Percentiles rank a stretch among this genome's conserved stretches.
Evolutionary conservation across 2,113 vertebrate species (phyloP).

Genomic region (Syngnathus scovelli): DNA sequence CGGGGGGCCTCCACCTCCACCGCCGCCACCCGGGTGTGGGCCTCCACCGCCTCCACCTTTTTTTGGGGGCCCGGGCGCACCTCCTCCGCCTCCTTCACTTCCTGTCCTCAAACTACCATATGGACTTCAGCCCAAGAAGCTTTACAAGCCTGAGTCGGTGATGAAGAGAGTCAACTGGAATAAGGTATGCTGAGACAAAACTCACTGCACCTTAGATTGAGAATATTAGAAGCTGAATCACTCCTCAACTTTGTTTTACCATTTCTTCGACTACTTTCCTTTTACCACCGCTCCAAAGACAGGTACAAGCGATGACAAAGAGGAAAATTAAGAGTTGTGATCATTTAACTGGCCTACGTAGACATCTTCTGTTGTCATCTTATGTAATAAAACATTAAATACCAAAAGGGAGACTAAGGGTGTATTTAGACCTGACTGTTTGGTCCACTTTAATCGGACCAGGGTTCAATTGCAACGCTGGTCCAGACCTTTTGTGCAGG

Average conservation of each 20-base stretch:
- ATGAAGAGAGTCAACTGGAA: slow-evolving; percentile 98
- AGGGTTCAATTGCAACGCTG: too few relatives aligned
- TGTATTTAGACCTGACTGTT: too few relatives aligned
- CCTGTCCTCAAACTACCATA: slow-evolving; percentile 77
- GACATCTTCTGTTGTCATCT: neutral
- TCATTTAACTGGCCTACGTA: neutral
- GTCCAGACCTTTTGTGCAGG: too few relatives aligned
- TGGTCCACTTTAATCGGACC: too few relatives aligned
- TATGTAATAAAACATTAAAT: neutral
- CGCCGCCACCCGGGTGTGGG: slow-evolving; percentile 65
- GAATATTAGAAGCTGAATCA: neutral
- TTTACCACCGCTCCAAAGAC: neutral
- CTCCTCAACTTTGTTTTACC: neutral
- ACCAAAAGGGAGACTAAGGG: slow-evolving; percentile 5
- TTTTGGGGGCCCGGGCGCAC: slow-evolving; percentile 44
- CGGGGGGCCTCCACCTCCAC: slow-evolving; percentile 66
- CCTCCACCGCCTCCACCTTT: slow-evolving; percentile 70
- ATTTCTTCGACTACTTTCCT: neutral
- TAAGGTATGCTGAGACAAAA: slow-evolving; percentile 78
- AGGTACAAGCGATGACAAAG: neutral
- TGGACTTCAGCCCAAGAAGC: slow-evolving; percentile 88
- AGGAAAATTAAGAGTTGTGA: neutral
- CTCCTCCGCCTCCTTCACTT: slow-evolving; percentile 67
- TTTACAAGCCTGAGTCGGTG: slow-evolving; percentile 80
- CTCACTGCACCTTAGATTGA: neutral